Evolutionary conservation across 2,113 vertebrate genomes (phyloP).

Genomic region (Siniperca chuatsi): DNA sequence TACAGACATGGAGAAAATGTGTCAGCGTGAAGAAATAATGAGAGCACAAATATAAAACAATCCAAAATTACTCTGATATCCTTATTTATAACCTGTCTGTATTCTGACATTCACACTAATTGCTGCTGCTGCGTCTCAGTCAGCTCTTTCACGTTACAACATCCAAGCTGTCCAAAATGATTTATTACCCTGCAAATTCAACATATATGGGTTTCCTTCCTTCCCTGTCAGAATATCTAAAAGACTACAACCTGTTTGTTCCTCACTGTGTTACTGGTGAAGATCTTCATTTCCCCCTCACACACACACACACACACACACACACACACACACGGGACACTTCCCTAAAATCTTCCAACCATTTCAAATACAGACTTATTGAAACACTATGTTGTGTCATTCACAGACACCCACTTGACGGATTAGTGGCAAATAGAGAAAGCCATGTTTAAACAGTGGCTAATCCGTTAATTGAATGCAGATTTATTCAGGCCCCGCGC

Average conservation of each 20-base stretch:
- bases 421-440: constrained; percentile 79
- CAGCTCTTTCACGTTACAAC: constrained; percentile 49
- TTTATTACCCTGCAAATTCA: constrained; percentile 65
- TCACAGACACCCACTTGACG: constrained; percentile 79
- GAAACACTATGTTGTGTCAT: constrained; percentile 59
- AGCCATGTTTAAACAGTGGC: constrained; percentile 83
- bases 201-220: constrained; percentile 38
- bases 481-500: constrained; percentile 84
- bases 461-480: constrained; percentile 88
- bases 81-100: constrained; percentile 50
- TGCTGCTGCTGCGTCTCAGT: constrained; percentile 34
- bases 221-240: constrained; percentile 51
- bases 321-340: neutral
- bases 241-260: constrained; percentile 31
- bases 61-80: constrained; percentile 28
- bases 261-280: constrained; percentile 24
- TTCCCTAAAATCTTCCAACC: constrained; percentile 36
- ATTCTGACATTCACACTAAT: constrained; percentile 59
- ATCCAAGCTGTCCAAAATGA: constrained; percentile 66
- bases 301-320: neutral
- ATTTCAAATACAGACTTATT: constrained; percentile 53
- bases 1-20: constrained; percentile 13
- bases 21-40: constrained; percentile 41
- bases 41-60: constrained; percentile 42
- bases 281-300: constrained; percentile 25